Percentiles rank a stretch among this genome's conserved stretches.
Conservation (phyloP, 2,797 vertebrate species). For the Manis javanica region DNA sequence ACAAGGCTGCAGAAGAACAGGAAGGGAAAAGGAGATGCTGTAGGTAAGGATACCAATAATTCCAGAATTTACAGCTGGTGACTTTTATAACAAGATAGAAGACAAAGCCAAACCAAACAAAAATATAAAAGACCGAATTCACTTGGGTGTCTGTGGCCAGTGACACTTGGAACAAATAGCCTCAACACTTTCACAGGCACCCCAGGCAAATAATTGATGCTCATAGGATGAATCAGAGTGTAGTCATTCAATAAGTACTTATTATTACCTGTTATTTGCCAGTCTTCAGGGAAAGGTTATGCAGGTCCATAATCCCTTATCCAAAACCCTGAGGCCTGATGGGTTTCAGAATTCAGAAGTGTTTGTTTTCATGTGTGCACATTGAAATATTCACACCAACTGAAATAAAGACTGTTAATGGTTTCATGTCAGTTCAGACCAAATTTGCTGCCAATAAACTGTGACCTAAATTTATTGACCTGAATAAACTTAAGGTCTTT, state of each 20-base stretch:
- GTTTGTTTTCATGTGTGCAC: not conserved
- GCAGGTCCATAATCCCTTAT: not conserved
- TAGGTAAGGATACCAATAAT: not conserved
- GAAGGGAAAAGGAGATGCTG: not conserved
- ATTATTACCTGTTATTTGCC: constrained; percentile 12
- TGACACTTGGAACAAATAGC: not conserved
- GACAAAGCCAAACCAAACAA: not conserved
- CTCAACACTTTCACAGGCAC: not conserved
- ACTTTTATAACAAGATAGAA: constrained; percentile 14
- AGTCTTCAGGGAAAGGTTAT: not conserved
- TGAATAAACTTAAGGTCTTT: not conserved
- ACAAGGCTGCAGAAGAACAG: not conserved
- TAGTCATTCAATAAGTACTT: not conserved
- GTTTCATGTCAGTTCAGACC: not conserved
- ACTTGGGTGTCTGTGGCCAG: not conserved
- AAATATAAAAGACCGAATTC: not conserved
- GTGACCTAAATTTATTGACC: constrained; percentile 3
- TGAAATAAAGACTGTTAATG: not conserved
- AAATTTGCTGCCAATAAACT: constrained; percentile 40
- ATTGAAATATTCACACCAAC: not conserved
- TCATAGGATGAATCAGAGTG: constrained; percentile 26
- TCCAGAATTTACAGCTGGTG: constrained; percentile 20
- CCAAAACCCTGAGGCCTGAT: not conserved
- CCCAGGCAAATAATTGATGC: constrained; percentile 3
- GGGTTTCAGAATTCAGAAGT: constrained; percentile 7